Evolutionary conservation across 2,888 invertebrate species (phyloP), one percentile per base, ranked within the genome.

Genomic region (Temnothorax rugatulus): DNA sequence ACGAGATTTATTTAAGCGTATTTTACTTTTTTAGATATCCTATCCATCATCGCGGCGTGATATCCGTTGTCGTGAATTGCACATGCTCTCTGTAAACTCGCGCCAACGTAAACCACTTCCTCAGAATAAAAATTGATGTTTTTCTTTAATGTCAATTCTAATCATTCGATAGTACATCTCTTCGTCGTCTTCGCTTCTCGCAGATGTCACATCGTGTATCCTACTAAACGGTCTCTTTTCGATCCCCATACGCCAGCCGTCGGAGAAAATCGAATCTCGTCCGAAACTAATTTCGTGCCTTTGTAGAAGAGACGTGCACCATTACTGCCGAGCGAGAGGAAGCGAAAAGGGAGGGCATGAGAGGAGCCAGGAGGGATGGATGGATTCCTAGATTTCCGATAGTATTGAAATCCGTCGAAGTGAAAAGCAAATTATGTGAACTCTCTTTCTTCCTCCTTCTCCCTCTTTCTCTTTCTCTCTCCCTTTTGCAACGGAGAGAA

Each of bases 361-460:
- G 66, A 29, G 52, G n/a, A n/a, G n/a, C n/a, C n/a, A n/a, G n/a
- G 25, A 50, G 71, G 73, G 83, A 68, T 44, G 86, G 84, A 84
- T 85, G 88, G 88, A 91, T 90, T 87, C 90, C 91, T 91, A 92
- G 93, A 93, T 93, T 93, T 92, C 93, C 93, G 93, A 94, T 94
- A 94, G 91, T 91, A 94, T 94, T 94, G 94, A 94, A 93, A 94
- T 93, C 90, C 93, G 88, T 84, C 92, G 92, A 90, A 93, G 93
- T 94, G 94, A 94, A 94, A 94, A 93, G 93, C 93, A 94, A 94
- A 94, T 94, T 94, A 94, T 94, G 93, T 91, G 92, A 93, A 91
- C 92, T 91, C 75, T 47, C 73, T 38, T 52, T 38, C 61, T 61
- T 61, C 9, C 61, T 15, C 64, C 11, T 8, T 64, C 41, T 25